Conservation (phyloP, 2,888 invertebrate genomes). For the Lasioglossum pauxillum region DNA sequence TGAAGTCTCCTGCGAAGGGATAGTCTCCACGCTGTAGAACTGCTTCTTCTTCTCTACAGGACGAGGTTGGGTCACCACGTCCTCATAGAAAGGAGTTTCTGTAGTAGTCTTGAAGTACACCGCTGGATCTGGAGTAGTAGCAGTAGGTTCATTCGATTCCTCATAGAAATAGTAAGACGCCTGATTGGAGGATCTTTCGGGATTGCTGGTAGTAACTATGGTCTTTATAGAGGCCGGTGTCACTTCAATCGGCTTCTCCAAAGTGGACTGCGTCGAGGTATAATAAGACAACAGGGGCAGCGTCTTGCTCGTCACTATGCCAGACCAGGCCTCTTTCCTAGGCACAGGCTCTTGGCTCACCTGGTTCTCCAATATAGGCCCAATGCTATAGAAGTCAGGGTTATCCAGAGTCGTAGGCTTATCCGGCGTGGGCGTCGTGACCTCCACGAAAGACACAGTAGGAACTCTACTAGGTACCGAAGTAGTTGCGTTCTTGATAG, state of each 20-base stretch:
- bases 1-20: conserved; percentile 67
- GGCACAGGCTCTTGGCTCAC: conserved; percentile 71
- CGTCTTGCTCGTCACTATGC: conserved; percentile 86
- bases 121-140: conserved; percentile 71
- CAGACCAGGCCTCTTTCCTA: conserved; percentile 82
- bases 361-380: conserved; percentile 72
- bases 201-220: conserved; percentile 69
- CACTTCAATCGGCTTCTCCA: conserved; percentile 77
- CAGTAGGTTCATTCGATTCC: conserved; percentile 83
- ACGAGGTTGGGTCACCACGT: conserved; percentile 57
- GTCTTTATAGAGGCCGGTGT: conserved; percentile 76
- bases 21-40: conserved; percentile 70
- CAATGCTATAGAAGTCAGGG: conserved; percentile 65
- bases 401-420: conserved; percentile 66
- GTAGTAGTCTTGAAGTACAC: conserved; percentile 76
- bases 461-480: conserved; percentile 36
- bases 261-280: conserved; percentile 83
- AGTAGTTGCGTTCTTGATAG: conserved; percentile 51
- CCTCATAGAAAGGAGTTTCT: conserved; percentile 71
- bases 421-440: conserved; percentile 71
- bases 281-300: conserved; percentile 88
- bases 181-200: conserved; percentile 71
- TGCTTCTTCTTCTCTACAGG: conserved; percentile 61
- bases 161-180: conserved; percentile 90
- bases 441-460: conserved; percentile 62